Conservation (phyloP, 2,888 invertebrate species). For the Rhamphomyia laevipes region DNA sequence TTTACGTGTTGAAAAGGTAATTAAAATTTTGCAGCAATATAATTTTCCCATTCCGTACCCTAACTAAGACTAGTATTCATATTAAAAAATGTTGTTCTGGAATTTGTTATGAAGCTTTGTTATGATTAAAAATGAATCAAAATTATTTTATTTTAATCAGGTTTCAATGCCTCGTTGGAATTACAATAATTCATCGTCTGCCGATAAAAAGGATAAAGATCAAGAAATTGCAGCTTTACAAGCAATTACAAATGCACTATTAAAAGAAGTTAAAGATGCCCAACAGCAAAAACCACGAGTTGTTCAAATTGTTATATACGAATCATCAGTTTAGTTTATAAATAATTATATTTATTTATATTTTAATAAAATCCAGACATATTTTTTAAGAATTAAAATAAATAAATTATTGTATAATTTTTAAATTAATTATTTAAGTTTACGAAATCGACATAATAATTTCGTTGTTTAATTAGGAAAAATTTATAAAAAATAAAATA, state of each 20-base stretch:
- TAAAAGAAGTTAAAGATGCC: conserved; percentile 56
- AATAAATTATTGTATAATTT: background rate
- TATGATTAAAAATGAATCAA: background rate
- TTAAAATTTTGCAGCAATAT: too few species aligned
- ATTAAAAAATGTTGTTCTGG: too few species aligned
- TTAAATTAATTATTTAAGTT: background rate
- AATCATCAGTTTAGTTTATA: conserved; percentile 60
- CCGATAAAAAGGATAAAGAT: conserved; percentile 52
- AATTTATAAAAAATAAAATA: background rate
- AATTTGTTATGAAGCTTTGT: too few species aligned
- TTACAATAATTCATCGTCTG: conserved; percentile 31
- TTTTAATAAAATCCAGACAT: background rate
- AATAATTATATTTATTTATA: background rate
- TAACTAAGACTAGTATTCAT: too few species aligned
- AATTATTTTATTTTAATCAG: conserved; percentile 28
- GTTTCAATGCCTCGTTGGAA: conserved; percentile 61
- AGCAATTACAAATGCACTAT: conserved; percentile 46
- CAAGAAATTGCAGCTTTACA: conserved; percentile 54
- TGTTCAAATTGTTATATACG: conserved; percentile 76
- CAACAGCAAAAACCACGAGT: conserved; percentile 41
- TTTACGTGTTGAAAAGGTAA: too few species aligned
- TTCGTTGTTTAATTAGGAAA: background rate
- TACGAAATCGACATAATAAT: background rate
- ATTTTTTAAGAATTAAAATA: conserved; percentile 1
- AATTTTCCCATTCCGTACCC: too few species aligned